A percentile compares a stretch with the other conserved stretches of the same genome.
phyloP scores from a whole-genome alignment of 2,797 vertebrate genomes.

The Eptatretus atami region DNA sequence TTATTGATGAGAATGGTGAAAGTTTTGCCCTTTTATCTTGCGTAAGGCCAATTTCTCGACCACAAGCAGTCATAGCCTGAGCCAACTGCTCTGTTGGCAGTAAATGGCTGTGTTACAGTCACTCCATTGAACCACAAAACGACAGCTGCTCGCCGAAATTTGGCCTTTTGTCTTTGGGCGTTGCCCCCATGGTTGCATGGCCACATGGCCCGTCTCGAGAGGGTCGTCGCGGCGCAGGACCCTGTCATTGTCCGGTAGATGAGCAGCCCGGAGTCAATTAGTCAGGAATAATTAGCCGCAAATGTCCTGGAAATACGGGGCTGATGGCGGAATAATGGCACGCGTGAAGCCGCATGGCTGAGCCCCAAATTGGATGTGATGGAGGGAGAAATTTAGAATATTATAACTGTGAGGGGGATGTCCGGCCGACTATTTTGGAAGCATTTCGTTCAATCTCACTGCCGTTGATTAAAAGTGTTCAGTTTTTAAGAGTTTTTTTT shows the following conservation, averaged over 20 bases:
- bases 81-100: background rate
- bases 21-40: too few species aligned
- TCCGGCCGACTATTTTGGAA: too few species aligned
- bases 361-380: too few species aligned
- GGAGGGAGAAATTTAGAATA: too few species aligned
- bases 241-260: slow-evolving; percentile 3
- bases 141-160: slow-evolving; percentile 2
- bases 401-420: too few species aligned
- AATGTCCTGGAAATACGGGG: slow-evolving; percentile 5
- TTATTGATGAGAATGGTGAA: too few species aligned
- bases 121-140: slow-evolving; percentile 4
- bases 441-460: too few species aligned
- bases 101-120: slow-evolving; percentile 3
- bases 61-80: too few species aligned
- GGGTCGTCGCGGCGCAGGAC: slow-evolving; percentile 1
- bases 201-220: slow-evolving; percentile 2
- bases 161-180: slow-evolving; percentile 5
- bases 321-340: slow-evolving; percentile 5
- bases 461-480: too few species aligned
- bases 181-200: background rate
- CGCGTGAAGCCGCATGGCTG: background rate
- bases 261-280: slow-evolving; percentile 5
- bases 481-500: too few species aligned
- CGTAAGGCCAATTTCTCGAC: too few species aligned
- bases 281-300: slow-evolving; percentile 6